Base-by-base conservation (phyloP, 37 sponge, comb jelly and placozoan species). In the Chondrilla cf. caribensis region DNA sequence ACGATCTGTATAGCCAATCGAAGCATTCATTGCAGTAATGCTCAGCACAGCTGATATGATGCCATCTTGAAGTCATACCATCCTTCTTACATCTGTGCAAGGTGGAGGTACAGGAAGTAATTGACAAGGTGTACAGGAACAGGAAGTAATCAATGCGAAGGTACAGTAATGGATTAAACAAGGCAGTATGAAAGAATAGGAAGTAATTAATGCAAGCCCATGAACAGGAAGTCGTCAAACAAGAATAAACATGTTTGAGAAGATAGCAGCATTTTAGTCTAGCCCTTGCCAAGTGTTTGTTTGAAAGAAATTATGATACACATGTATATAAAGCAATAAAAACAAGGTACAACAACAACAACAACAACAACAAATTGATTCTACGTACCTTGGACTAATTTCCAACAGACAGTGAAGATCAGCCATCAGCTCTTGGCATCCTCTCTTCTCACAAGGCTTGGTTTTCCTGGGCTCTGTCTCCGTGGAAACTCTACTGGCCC, bases 21-120 rank as follows among this genome's bases (percentile, higher is more conserved):
- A 86, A 90, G 57, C 95, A 94, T 54, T 90, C 85, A 65, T 86
- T 91, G 75, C 95, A 94, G 85, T 83, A 90, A 60, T 94, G 95
- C 72, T 94, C 90, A 0, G 87, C 89, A 51, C 84, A 80, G 62
- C 87, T 88, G 28, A 94, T 44, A 73, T 94, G 95, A 82, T 91
- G 86, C 92, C 91, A 94, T 1, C 91, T 66, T 35, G 89, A 78
- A 0, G 92, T 91, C 82, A 82, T 43, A 0, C 88, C 92, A 36
- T 43, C 75, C 21, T 37, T 67, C 9, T 82, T 88, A 85, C 92
- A 91, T 57, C 90, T 90, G 76, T 39, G 54, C 6, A 29, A 64
- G 21, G 25, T 0, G 2, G 15, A 25, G 44, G 38, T 26, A 40
- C 38, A 0, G 5, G 81, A 32, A 25, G 38, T 29, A 41, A 64